These are phyloP conservation scores for Notamacropus eugenii DNA, from an alignment of 2,797 vertebrate species.

Conservation along the genomic window DNA sequence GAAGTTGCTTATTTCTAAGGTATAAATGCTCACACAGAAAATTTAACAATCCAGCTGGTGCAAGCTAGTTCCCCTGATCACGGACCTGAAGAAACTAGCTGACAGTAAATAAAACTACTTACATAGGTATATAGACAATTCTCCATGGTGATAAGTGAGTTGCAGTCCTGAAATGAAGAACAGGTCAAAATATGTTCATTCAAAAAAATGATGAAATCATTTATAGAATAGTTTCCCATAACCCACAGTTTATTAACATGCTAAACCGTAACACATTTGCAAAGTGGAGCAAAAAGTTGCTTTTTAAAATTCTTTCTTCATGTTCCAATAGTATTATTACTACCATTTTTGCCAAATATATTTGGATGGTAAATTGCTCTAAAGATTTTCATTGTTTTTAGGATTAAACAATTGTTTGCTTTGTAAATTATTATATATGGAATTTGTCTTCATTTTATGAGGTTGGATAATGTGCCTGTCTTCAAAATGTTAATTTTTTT, in stretches of 20 bases:
- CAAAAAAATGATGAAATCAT: neutral
- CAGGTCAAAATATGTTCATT: neutral
- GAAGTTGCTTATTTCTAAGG: neutral
- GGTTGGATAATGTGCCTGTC: neutral
- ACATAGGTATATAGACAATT: neutral
- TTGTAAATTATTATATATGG: neutral
- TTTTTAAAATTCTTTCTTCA: neutral
- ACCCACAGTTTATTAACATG: neutral
- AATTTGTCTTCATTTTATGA: neutral
- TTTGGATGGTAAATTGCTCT: constrained; percentile 35
- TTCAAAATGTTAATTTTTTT: constrained; percentile 2
- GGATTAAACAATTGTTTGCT: constrained; percentile 24
- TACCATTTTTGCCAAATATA: neutral
- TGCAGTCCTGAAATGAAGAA: neutral
- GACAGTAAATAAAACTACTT: neutral
- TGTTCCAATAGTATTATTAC: neutral
- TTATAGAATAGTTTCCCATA: neutral
- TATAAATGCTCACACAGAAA: neutral
- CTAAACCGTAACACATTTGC: constrained; percentile 12
- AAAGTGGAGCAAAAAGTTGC: neutral
- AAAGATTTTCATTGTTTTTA: neutral
- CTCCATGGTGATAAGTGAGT: neutral
- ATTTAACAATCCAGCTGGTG: neutral
- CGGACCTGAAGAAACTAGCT: neutral
- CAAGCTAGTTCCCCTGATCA: neutral